Percentiles rank a stretch among this genome's conserved stretches.
phyloP scores from a whole-genome alignment of 2,888 invertebrate species.

The Nowickia ferox region DNA sequence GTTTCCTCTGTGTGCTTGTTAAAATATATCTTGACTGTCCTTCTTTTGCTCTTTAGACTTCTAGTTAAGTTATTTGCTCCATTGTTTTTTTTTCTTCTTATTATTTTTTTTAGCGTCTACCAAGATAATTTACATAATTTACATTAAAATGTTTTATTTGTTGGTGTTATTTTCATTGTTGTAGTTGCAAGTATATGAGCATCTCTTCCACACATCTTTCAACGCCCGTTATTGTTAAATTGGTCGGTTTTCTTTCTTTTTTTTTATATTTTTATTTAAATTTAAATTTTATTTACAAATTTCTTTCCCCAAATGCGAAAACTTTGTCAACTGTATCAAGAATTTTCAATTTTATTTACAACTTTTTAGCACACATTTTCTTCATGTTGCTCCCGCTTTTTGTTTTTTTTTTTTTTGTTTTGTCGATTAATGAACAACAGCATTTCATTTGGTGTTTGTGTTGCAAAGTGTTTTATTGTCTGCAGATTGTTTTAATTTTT shows the following conservation, averaged over 20 bases:
- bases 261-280: conserved; percentile 43
- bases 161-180: conserved; percentile 63
- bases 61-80: conserved; percentile 32
- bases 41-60: conserved; percentile 38
- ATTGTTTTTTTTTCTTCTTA: conserved; percentile 10
- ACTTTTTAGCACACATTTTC: conserved; percentile 10
- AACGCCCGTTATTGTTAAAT: conserved; percentile 10
- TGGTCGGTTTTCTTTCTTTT: neutral
- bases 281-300: conserved; percentile 41
- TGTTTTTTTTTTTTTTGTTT: conserved; percentile 1
- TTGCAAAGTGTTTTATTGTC: conserved; percentile 68
- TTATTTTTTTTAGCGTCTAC: conserved; percentile 75
- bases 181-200: conserved; percentile 75
- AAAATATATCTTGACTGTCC: conserved; percentile 28
- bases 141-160: conserved; percentile 76
- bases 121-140: conserved; percentile 82
- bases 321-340: conserved; percentile 36
- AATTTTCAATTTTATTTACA: conserved; percentile 41
- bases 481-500: conserved; percentile 64
- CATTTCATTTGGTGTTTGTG: conserved; percentile 41
- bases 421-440: conserved; percentile 45
- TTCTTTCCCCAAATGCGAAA: conserved; percentile 24
- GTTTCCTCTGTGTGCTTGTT: conserved; percentile 14
- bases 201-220: conserved; percentile 69
- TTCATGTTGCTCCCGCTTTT: neutral